Evolutionary conservation across 2,888 invertebrate genomes (phyloP).

Genomic region (Petrolisthes manimaculis): DNA sequence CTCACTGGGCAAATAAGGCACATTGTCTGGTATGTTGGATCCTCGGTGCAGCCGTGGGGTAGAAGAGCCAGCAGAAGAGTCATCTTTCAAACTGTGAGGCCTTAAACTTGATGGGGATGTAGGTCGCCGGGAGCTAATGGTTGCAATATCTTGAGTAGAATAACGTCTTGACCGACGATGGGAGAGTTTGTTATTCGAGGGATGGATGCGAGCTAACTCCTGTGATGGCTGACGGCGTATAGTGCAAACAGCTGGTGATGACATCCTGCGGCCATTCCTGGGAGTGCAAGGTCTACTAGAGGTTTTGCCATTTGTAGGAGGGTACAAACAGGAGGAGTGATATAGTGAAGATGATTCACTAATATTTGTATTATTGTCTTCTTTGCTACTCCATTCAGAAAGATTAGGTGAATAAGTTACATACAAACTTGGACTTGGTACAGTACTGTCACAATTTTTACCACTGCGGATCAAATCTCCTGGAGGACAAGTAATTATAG

Average conservation of each 20-base stretch:
- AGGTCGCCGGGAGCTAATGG: not conserved
- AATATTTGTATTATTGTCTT: not conserved
- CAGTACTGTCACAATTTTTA: not conserved
- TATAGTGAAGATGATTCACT: slow-evolving; percentile 36
- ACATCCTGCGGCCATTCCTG: slow-evolving; percentile 7
- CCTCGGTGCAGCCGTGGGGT: not conserved
- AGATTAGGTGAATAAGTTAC: slow-evolving; percentile 27
- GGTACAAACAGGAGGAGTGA: slow-evolving; percentile 32
- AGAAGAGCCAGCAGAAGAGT: not conserved
- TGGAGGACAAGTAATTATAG: not conserved
- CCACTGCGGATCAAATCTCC: not conserved
- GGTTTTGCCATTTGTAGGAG: not conserved
- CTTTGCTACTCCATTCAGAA: slow-evolving; percentile 6
- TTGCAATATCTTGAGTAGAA: not conserved
- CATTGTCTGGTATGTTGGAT: not conserved
- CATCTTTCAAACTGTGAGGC: not conserved
- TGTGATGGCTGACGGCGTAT: not conserved
- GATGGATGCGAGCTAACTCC: not conserved
- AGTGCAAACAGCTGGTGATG: slow-evolving; percentile 3
- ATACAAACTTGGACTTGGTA: not conserved
- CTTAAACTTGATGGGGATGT: not conserved
- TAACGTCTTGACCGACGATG: not conserved
- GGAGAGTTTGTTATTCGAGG: not conserved
- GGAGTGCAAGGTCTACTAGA: not conserved
- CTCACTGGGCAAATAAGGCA: not conserved